Evolutionary conservation across 37 sponge, comb jelly and placozoan genomes (phyloP), one percentile per base, ranked within the genome.

Genomic region (Petrosia ficiformis): DNA sequence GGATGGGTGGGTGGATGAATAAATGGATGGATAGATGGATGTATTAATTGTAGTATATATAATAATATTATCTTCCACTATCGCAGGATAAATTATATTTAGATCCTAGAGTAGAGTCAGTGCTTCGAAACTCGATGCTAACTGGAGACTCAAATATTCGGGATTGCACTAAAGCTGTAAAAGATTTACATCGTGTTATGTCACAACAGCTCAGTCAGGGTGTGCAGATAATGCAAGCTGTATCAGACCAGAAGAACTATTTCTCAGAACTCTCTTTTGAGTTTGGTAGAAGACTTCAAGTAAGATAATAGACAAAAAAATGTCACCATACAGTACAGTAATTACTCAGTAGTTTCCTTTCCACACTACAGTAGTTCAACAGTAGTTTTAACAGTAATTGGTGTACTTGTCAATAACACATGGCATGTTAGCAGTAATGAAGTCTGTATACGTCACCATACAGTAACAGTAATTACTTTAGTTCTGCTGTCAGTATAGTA

Each of bases 21-120:
- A n/a, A n/a, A n/a, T n/a, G n/a, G n/a, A n/a, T n/a, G n/a, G n/a
- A n/a, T n/a, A n/a, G n/a, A n/a, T n/a, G n/a, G n/a, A n/a, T n/a
- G n/a, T n/a, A n/a, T n/a, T n/a, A n/a, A n/a, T n/a, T n/a, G n/a
- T n/a, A n/a, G n/a, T n/a, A 3, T 29, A 39, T 43, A 42, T 39
- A 32, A 41, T 32, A 25, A 29, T 71, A 26, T 31, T 8, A 35
- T 57, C 6, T n/a, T 54, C 34, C 11, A 44, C 30, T 21, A 57
- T 37, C 28, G 35, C 82, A 90, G 91, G 42, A n/a, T 31, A 85
- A 90, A 59, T 64, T 90, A 35, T 87, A 90, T 65, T 64, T 90
- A 4, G 82, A 86, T 34, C 66, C 77, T 10, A n/a, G 71, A 10
- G 74, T 81, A 24, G 83, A 86, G 66, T 24, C 19, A 1, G 44